Evolutionary conservation across 2,888 invertebrate species (phyloP), one percentile per base, ranked within the genome.

Genomic region (Rotaria magnacalcarata): DNA sequence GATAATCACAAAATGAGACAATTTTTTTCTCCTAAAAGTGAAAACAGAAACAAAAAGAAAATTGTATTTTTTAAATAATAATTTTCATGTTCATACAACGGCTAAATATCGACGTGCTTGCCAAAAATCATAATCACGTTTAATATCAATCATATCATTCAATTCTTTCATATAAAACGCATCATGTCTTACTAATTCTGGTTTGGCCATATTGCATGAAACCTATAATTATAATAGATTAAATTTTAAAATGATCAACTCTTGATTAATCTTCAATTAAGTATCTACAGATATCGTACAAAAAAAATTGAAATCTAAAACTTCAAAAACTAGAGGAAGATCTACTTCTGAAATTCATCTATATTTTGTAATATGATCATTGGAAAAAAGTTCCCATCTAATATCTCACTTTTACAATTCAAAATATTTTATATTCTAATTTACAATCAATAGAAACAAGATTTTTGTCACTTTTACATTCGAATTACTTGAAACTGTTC

Each of bases 141-240:
- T 93, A 27, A 97, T 93, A 89, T 96, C 94, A 47, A 92, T 93
- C 89, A 93, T 93, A 84, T 94, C 94, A 41, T 93, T 93, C 85
- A 97, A 91, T 89, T 96, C 95, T 47, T 94, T 93, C 88, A 97
- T 93, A 91, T 96, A 94, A 90, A 97, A 97, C 87, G 94, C 93
- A 89, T 95, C 95, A 87, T 95, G 95, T 24, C 95, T 94, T 74
- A 91, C 88, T 80, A 93, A 94, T 84, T 94, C 93, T 56, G 80
- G 80, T 80, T 80, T 80, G 14, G 80, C 80, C 80, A 80, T 47
- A 80, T 47, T 47, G n/a, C 80, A 80, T 47, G 47, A 47, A 11
- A 80, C 47, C 80, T 80, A 67, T 27, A 10, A n/a, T 27, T 7
- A 67, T 27, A 67, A 67, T 16, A 14, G 34, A 16, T 24, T 5